Conservation (phyloP, 2,797 vertebrate species). For the Coendou prehensilis region DNA sequence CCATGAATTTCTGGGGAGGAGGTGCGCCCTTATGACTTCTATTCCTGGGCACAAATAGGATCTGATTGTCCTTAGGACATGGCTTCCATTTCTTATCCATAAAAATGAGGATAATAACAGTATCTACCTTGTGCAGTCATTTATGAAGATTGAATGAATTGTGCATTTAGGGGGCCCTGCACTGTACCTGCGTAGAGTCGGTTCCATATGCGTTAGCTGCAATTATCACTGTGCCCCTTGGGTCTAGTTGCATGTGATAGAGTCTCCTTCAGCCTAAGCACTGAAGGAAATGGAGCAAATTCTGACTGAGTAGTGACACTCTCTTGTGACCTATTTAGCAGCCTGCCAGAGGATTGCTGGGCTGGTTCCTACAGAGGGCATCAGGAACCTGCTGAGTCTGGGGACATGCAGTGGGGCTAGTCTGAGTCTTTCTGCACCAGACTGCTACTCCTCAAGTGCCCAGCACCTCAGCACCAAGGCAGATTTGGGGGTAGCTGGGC, state of each 20-base stretch:
- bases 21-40: not conserved
- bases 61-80: not conserved
- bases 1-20: not conserved
- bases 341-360: not conserved
- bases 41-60: no score
- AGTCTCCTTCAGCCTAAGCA: not conserved
- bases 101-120: not conserved
- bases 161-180: accelerated
- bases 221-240: not conserved
- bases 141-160: no score
- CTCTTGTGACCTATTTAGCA: slow-evolving; percentile 6
- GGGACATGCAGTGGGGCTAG: not conserved
- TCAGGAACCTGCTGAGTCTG: not conserved
- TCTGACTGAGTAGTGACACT: not conserved
- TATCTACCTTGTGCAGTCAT: accelerated
- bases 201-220: not conserved
- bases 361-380: not conserved
- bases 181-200: not conserved
- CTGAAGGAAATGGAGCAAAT: slow-evolving; percentile 15
- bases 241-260: not conserved
- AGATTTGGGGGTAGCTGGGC: not conserved
- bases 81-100: not conserved
- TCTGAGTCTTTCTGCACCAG: not conserved
- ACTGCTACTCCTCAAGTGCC: not conserved
- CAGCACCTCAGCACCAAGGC: not conserved